phyloP scores from a whole-genome alignment of 2,797 vertebrate genomes.

The Amblyraja radiata region DNA sequence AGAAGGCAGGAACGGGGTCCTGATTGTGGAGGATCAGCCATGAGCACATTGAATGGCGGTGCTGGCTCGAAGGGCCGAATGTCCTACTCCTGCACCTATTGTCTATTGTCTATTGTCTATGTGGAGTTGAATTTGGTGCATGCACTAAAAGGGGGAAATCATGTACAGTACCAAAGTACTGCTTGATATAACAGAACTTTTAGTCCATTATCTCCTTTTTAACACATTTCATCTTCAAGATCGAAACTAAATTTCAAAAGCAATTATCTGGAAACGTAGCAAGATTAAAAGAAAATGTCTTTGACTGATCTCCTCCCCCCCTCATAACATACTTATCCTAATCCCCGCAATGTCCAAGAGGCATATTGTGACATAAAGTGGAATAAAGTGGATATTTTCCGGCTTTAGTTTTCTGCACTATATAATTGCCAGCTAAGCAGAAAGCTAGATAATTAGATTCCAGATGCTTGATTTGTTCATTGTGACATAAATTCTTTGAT shows the following conservation, averaged over 20 bases:
- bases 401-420: not conserved
- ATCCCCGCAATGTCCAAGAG: not conserved
- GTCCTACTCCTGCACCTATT: too few relatives aligned
- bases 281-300: not conserved
- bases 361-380: not conserved
- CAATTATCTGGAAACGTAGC: not conserved
- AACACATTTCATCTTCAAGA: not conserved
- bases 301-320: not conserved
- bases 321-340: not conserved
- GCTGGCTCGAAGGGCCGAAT: too few relatives aligned
- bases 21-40: too few relatives aligned
- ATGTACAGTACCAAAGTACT: too few relatives aligned
- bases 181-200: too few relatives aligned
- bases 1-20: too few relatives aligned
- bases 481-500: not conserved
- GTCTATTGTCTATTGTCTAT: too few relatives aligned
- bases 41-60: too few relatives aligned
- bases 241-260: not conserved
- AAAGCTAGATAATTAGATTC: not conserved
- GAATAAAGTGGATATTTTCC: not conserved
- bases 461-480: not conserved
- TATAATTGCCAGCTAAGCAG: not conserved
- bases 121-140: too few relatives aligned
- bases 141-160: too few relatives aligned
- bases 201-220: not conserved